Evolutionary conservation across 2,113 vertebrate species (phyloP), one percentile per base, ranked within the genome.

Genomic region (Chloebia gouldiae): DNA sequence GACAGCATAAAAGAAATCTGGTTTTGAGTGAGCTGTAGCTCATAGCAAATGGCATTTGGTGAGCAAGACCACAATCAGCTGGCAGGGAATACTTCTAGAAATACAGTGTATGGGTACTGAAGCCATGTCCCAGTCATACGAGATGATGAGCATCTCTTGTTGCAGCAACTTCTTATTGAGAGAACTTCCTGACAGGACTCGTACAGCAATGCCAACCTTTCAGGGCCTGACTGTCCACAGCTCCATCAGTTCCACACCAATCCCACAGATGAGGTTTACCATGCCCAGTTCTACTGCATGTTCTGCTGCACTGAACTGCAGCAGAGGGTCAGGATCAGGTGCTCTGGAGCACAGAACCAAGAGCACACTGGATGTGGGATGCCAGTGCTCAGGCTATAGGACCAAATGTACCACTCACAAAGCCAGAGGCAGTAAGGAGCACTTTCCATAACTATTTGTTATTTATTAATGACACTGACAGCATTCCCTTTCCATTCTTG

Each of bases 121-220:
- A 56, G 18, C 40, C 27, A 73, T 0, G 0, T 24, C 18, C 7
- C 66, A 85, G 10, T 25, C 56, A 42, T 9, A 31, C 1, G 22
- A 80, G 35, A 90, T 12, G 10, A 81, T 6, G 8, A 47, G 21
- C 14, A 76, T 7, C 31, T 82, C 50, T 37, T 33, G 10, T n/a
- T 78, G 57, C 21, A 45, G 8, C 39, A 39, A 7, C 64, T 73
- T 61, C 16, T 83, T 81, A 65, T 20, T n/a, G 33, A 82, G 75
- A 30, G 42, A 40, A 82, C 22, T 64, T 69, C 40, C 54, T 57
- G 50, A 83, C 92, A 61, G 13, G 24, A 23, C 30, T 53, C 3
- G 0, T 40, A 33, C 8, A 69, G 31, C 18, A 60, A 64, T 4
- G 1, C 22, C 11, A 88, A 3, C 31, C 22, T 64, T 30, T 33